These are phyloP conservation scores for Ctenicera cuprea DNA, from an alignment of 2,888 invertebrate species.

Conservation along the genomic window DNA sequence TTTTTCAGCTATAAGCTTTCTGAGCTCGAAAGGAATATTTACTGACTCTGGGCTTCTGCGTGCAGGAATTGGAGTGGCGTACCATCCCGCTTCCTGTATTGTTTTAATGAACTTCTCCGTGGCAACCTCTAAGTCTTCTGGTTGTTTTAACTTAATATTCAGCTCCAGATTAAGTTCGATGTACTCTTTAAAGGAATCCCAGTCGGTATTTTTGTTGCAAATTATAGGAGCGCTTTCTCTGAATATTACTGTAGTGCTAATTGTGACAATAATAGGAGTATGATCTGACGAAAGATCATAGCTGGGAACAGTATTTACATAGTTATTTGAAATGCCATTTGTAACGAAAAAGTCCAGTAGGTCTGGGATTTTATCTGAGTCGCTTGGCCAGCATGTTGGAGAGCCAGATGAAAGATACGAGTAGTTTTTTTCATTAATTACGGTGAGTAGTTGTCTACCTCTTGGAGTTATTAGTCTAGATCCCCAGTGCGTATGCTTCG, in stretches of 20 bases:
- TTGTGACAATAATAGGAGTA: background rate
- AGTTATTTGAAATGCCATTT: background rate
- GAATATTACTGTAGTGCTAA: background rate
- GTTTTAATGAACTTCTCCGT: background rate
- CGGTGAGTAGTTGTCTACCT: background rate
- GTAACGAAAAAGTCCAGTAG: background rate
- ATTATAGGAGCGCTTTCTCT: background rate
- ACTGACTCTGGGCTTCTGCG: background rate
- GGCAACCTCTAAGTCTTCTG: background rate
- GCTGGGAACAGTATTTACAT: background rate
- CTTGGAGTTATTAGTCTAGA: background rate
- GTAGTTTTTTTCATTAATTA: background rate
- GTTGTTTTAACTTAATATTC: background rate
- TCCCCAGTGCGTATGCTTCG: background rate
- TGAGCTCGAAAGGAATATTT: background rate
- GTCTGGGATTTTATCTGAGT: background rate
- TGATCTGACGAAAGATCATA: background rate
- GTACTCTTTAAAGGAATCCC: background rate
- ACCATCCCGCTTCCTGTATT: background rate
- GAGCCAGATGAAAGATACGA: too few relatives aligned
- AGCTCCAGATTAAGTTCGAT: background rate
- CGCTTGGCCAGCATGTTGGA: background rate
- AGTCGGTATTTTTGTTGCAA: background rate
- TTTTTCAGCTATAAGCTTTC: constrained; percentile 8
- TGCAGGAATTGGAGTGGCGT: background rate